Conservation (phyloP, 1,140 invertebrate species). For the Plutomurus gul region DNA sequence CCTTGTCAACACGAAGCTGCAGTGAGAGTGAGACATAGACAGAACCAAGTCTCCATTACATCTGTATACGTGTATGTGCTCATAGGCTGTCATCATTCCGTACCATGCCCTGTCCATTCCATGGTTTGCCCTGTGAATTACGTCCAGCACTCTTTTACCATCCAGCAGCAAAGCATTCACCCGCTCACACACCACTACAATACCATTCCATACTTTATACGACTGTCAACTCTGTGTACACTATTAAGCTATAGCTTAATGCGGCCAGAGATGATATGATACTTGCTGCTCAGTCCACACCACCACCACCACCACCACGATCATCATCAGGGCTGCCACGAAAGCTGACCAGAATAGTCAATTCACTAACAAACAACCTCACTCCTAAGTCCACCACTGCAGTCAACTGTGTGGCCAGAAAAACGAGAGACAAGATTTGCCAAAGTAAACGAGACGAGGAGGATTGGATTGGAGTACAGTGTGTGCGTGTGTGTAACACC, state of each 20-base stretch:
- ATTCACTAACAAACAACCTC: not conserved
- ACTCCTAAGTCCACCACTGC: not conserved
- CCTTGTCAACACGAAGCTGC: constrained; percentile 12
- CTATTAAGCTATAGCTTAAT: not conserved
- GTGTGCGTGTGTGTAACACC: too few species aligned
- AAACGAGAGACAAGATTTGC: not conserved
- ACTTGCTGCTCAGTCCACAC: not conserved
- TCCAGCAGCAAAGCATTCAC: not conserved
- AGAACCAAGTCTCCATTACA: not conserved
- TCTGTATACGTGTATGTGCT: not conserved
- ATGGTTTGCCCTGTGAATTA: constrained; percentile 1
- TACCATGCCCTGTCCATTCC: not conserved
- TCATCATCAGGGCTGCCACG: not conserved
- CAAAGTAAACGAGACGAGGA: not conserved
- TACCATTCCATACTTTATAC: not conserved
- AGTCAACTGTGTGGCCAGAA: not conserved
- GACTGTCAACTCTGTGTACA: not conserved
- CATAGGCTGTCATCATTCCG: not conserved
- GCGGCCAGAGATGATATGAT: not conserved
- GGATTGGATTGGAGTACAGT: not conserved
- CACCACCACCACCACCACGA: not conserved
- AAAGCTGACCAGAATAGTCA: constrained; percentile 14
- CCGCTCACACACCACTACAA: not conserved
- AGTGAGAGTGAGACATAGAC: not conserved
- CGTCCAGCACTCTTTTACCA: not conserved